phyloP scores from a whole-genome alignment of 1,140 invertebrate species.

The Campoletis sonorensis region DNA sequence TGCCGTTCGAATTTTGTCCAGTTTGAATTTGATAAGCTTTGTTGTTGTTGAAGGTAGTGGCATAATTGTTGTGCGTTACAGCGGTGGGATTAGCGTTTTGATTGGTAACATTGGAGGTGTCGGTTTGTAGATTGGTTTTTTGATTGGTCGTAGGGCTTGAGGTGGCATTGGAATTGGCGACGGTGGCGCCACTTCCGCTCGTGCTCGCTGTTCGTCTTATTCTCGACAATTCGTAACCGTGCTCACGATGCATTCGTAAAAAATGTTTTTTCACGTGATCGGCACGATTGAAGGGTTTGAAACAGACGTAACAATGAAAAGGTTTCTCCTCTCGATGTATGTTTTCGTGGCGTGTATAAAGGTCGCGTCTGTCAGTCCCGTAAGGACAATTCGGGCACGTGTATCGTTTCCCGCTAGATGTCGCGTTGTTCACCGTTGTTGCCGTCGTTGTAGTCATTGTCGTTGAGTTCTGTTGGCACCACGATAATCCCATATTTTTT shows the following conservation, averaged over 20 bases:
- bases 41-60: conserved; percentile 64
- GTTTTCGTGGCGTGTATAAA: conserved; percentile 97
- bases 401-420: conserved; percentile 83
- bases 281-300: conserved; percentile 94
- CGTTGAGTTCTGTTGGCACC: conserved; percentile 15
- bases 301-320: conserved; percentile 94
- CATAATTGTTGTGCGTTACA: conserved; percentile 56
- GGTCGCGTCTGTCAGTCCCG: conserved; percentile 92
- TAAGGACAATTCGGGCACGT: conserved; percentile 91
- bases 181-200: conserved; percentile 59
- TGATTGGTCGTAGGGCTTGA: conserved; percentile 1
- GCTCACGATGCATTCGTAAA: conserved; percentile 91
- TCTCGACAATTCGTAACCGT: conserved; percentile 89
- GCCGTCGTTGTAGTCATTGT: conserved; percentile 3
- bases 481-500: neutral
- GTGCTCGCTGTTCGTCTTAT: conserved; percentile 78
- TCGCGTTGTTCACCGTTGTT: conserved; percentile 38
- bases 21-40: conserved; percentile 69
- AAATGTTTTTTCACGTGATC: conserved; percentile 97
- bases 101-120: neutral
- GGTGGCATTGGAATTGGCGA: conserved; percentile 29
- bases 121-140: conserved; percentile 39
- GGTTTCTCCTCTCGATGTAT: conserved; percentile 96
- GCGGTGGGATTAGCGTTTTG: conserved; percentile 22
- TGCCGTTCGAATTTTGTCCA: conserved; percentile 45